phyloP scores from a whole-genome alignment of 2,797 vertebrate genomes.

The Gobionotothen gibberifrons region DNA sequence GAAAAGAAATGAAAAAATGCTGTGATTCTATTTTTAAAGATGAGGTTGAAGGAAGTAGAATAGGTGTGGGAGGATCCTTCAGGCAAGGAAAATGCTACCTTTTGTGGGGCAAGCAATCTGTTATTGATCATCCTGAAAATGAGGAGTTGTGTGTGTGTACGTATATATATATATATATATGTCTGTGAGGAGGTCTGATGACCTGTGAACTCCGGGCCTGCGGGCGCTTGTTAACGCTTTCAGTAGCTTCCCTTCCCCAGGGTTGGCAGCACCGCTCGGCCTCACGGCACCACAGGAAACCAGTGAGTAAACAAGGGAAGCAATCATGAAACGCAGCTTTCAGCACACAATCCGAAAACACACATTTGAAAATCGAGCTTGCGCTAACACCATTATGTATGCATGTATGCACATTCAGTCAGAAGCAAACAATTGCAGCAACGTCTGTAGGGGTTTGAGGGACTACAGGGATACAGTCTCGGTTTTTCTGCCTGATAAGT shows the following conservation, averaged over 20 bases:
- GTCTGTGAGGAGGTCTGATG: conserved; percentile 59
- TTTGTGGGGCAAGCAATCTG: conserved; percentile 12
- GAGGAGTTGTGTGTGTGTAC: conserved; percentile 24
- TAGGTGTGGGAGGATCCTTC: conserved; percentile 36
- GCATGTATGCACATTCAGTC: conserved; percentile 73
- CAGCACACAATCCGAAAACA: conserved; percentile 58
- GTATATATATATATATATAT: conserved; percentile 13
- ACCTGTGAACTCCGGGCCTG: conserved; percentile 70
- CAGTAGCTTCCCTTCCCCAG: conserved; percentile 48
- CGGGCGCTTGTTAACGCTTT: conserved; percentile 73
- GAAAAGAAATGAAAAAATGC: not conserved
- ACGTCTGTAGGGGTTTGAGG: conserved; percentile 61
- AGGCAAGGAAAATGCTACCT: conserved; percentile 40
- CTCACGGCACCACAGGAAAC: conserved; percentile 66
- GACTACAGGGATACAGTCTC: conserved; percentile 32
- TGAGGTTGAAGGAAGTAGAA: not conserved
- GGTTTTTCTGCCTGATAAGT: conserved; percentile 35
- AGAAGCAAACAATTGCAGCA: conserved; percentile 62
- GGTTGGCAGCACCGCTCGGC: conserved; percentile 45
- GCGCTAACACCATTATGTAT: conserved; percentile 69
- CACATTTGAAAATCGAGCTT: conserved; percentile 61
- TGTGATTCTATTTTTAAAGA: conserved; percentile 15
- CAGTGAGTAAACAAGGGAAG: conserved; percentile 75
- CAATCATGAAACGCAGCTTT: conserved; percentile 75
- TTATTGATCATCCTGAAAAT: conserved; percentile 57